Evolutionary conservation across 92 coral and sea anemone genomes (phyloP), one percentile per base, ranked within the genome.

Genomic region (Palythoa caribaeorum): DNA sequence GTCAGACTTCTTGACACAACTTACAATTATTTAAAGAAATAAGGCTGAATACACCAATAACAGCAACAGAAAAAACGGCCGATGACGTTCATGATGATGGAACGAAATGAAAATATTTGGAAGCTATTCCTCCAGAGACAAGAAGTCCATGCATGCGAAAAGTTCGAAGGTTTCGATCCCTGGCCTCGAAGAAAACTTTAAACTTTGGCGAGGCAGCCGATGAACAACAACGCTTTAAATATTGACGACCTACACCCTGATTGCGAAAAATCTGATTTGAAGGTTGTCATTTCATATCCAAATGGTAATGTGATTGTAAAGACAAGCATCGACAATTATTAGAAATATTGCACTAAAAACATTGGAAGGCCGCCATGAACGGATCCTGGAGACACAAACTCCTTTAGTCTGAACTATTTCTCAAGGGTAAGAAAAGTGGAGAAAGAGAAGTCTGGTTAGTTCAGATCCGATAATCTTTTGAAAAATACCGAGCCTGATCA

Each of bases 401-500:
- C 10, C 87, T 92, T 51, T 74, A 54, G 35, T 59, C 53, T 39
- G 94, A 89, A 48, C 71, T 92, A 15, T n/a, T 77, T 38, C 72
- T 37, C 20, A 6, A 8, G 13, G 50, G 83, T 70, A 76, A 39
- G 59, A 7, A 88, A 85, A 79, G 83, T 80, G n/a, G 77, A 44
- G 16, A 62, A 65, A 21, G 86, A 89, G 80, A 53, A 80, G 44
- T 54, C 73, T 44, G 79, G 72, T 39, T 92, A 84, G 70, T 36
- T 88, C 80, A 89, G 80, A 51, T 78, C 81, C 28, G 90, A 89
- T 77, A 92, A 88, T 59, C 53, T 78, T 47, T 75, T 92, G 54
- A 89, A 92, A 76, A 39, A 17, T 12, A 89, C 21, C 47, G 83
- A 77, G 59, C 94, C 92, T 48, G 90, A 86, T 81, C 90, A 92